A percentile compares a stretch with the other conserved stretches of the same genome.
These are phyloP conservation scores for Sesamia nonagrioides DNA, from an alignment of 1,140 invertebrate species.

Conservation along the genomic window DNA sequence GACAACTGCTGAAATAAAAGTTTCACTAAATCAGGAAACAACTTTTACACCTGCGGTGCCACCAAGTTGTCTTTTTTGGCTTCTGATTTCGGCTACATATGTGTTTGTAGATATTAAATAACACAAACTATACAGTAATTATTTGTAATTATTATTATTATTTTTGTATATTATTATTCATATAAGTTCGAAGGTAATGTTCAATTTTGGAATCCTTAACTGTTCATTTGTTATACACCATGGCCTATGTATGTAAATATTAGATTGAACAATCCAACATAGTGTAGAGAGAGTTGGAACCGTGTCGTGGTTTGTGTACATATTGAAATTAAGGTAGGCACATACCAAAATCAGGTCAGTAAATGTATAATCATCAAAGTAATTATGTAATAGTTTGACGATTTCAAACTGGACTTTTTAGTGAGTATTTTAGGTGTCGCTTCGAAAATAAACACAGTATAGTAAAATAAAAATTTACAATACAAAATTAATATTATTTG, in stretches of 20 bases:
- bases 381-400: slow-evolving; percentile 13
- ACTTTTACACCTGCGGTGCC: slow-evolving; percentile 68
- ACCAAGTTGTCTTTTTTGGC: slow-evolving; percentile 62
- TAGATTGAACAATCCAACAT: background rate
- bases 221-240: background rate
- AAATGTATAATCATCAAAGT: slow-evolving; percentile 50
- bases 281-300: no score
- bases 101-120: slow-evolving; percentile 24
- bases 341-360: slow-evolving; percentile 73
- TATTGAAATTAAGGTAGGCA: slow-evolving; percentile 49
- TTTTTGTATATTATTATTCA: background rate
- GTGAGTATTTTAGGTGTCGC: background rate
- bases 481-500: background rate
- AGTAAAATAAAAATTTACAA: background rate
- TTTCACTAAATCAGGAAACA: background rate
- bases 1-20: no score
- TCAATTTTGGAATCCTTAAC: slow-evolving; percentile 1
- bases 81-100: background rate
- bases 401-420: slow-evolving; percentile 6
- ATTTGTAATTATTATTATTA: background rate
- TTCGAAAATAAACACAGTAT: background rate
- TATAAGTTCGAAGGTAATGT: background rate
- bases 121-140: slow-evolving; percentile 6
- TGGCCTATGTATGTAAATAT: slow-evolving; percentile 13
- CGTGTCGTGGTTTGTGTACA: slow-evolving; percentile 44